A percentile compares a stretch with the other conserved stretches of the same genome.
These are phyloP conservation scores for Drymonia ruficornis DNA, from an alignment of 2,888 invertebrate species.

Conservation along the genomic window DNA sequence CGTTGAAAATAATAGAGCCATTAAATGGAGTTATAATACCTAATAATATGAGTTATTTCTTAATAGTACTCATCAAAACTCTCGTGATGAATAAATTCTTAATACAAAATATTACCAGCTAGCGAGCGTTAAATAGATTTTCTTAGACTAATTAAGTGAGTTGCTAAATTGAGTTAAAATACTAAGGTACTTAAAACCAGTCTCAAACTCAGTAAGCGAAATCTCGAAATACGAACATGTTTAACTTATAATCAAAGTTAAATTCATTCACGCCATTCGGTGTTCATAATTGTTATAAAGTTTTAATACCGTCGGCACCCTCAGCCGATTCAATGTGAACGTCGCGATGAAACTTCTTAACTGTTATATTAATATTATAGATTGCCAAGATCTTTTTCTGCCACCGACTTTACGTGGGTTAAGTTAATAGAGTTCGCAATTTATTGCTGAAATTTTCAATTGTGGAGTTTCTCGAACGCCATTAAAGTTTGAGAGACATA, in stretches of 20 bases:
- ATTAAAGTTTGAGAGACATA: slow-evolving; percentile 32
- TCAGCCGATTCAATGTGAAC: slow-evolving; percentile 21
- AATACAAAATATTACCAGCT: too few species aligned
- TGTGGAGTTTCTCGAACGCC: slow-evolving; percentile 26
- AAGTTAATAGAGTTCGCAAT: slow-evolving; percentile 27
- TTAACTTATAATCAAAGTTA: slow-evolving; percentile 25
- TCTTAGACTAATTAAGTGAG: too few species aligned
- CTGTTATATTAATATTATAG: slow-evolving; percentile 22
- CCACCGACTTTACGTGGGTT: slow-evolving; percentile 18
- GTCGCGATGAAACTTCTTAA: slow-evolving; percentile 18
- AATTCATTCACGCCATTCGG: slow-evolving; percentile 26
- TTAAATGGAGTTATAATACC: too few species aligned
- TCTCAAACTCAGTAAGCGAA: not conserved
- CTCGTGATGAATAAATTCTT: too few species aligned
- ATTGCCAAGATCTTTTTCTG: slow-evolving; percentile 19
- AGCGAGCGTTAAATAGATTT: too few species aligned
- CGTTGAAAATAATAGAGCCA: too few species aligned
- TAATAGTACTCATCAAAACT: too few species aligned
- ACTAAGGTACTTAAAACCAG: not conserved
- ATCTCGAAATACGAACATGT: slow-evolving; percentile 9
- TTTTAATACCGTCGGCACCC: slow-evolving; percentile 21
- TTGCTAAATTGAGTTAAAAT: too few species aligned
- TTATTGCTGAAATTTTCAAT: slow-evolving; percentile 27
- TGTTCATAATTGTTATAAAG: slow-evolving; percentile 19
- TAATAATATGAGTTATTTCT: too few species aligned